phyloP scores from a whole-genome alignment of 2,113 vertebrate genomes.

The Colistium nudipinnis region DNA sequence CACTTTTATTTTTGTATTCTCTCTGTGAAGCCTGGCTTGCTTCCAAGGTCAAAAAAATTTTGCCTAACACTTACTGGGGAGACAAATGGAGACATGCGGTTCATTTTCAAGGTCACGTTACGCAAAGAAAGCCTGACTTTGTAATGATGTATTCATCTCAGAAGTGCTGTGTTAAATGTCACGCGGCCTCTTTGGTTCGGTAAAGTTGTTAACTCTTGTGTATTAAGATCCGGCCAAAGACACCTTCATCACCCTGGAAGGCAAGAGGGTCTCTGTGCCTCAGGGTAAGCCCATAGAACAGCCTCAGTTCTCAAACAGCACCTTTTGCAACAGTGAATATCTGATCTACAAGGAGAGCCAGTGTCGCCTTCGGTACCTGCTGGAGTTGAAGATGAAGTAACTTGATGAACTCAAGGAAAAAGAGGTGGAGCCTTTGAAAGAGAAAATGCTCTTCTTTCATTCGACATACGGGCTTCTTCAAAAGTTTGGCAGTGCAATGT shows the following conservation, averaged over 20 bases:
- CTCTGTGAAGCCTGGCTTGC: background rate
- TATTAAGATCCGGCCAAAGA: constrained; percentile 86
- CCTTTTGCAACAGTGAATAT: constrained; percentile 90
- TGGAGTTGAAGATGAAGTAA: constrained; percentile 83
- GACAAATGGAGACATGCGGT: too few species aligned
- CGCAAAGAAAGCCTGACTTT: background rate
- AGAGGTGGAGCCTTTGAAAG: constrained; percentile 27
- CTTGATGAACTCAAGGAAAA: constrained; percentile 12
- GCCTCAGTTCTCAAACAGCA: constrained; percentile 75
- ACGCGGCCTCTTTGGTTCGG: background rate
- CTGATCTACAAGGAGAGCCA: constrained; percentile 92
- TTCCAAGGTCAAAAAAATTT: background rate
- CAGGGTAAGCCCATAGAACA: constrained; percentile 83
- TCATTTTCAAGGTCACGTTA: background rate
- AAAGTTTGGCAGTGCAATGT: constrained; percentile 3
- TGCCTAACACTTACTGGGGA: too few species aligned
- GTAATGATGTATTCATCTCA: background rate
- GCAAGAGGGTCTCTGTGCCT: constrained; percentile 84
- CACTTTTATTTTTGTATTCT: background rate
- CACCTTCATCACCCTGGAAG: constrained; percentile 81
- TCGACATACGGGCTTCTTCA: constrained; percentile 3
- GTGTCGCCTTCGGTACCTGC: constrained; percentile 87
- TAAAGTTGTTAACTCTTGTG: constrained; percentile 2
- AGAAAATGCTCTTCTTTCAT: background rate
- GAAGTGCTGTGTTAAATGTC: background rate